Evolutionary conservation across 1,140 invertebrate species (phyloP), one percentile per base, ranked within the genome.

Genomic region (Diplogasteroides magnus): DNA sequence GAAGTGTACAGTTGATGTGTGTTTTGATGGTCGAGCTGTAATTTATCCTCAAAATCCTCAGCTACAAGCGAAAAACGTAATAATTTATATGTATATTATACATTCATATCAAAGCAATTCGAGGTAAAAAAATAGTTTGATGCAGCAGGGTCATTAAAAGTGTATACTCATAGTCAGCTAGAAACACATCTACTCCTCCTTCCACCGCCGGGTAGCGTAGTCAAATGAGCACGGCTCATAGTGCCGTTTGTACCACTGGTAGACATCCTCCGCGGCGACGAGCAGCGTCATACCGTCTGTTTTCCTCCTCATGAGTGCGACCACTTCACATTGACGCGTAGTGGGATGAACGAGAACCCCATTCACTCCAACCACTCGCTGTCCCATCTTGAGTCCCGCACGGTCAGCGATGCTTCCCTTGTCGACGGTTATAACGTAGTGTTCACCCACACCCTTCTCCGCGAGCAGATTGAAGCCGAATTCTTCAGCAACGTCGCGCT

Each of bases 401-500:
- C 76, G 59, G 55, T 78, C 74, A 6, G 74, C 82, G 58, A 82
- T 83, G 28, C 82, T 81, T 37, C 72, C 81, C 11, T 69, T 59
- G 65, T 83, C 81, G 1, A 83, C 81, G 13, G 76, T 71, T 19
- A 48, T 48, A 48, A 82, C 81, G 64, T 83, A 95, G 83, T 90
- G 97, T 82, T 98, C 96, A 1, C 95, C 94, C 26, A 75, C 73
- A 27, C 90, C 89, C 80, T 94, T 93, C 84, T 98, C 94, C n/a
- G 94, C 94, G 84, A 98, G 94, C 65, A 98, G 85, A 86, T 98
- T 98, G 84, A 98, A 98, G 1, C 96, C 96, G 83, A 97, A 98
- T 1, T 96, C 96, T 84, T 95, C 91, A 85, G 37, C 61, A 14
- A 76, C 77, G 23, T 58, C 48, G n/a, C n/a, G n/a, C 64, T 80